Conservation (phyloP, 2,797 vertebrate species). For the Heteromormyrus szaboi region DNA sequence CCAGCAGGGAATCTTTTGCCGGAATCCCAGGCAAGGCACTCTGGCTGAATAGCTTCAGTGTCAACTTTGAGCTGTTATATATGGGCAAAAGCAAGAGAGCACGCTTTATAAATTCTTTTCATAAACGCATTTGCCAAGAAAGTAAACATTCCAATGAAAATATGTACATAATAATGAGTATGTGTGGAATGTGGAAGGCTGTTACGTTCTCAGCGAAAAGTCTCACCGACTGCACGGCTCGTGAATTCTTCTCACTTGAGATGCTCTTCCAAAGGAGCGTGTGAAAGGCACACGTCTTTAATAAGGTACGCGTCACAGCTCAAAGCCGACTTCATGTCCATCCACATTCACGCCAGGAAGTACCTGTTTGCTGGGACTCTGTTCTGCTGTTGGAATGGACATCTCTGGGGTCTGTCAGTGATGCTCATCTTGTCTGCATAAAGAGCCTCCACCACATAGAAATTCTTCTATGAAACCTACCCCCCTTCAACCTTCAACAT, state of each 20-base stretch:
- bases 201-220: not conserved
- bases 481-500: not conserved
- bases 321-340: not conserved
- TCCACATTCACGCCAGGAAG: not conserved
- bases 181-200: not conserved
- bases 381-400: not conserved
- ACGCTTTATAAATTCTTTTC: not conserved
- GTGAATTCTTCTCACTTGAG: not conserved
- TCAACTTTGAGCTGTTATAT: conserved; percentile 9
- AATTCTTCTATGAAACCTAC: not conserved
- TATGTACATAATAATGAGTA: conserved; percentile 14
- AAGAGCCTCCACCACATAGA: not conserved
- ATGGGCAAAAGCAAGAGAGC: not conserved
- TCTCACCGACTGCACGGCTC: not conserved
- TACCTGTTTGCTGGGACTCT: not conserved
- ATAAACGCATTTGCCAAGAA: not conserved
- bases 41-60: not conserved
- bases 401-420: not conserved
- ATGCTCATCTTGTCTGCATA: too few species aligned
- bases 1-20: not conserved
- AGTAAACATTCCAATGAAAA: not conserved
- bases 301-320: not conserved
- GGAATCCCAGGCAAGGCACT: not conserved
- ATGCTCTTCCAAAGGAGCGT: not conserved
- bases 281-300: not conserved